A percentile compares a stretch with the other conserved stretches of the same genome.
These are phyloP conservation scores for Hyaena hyaena DNA, from an alignment of 2,113 vertebrate genomes.

Conservation along the genomic window DNA sequence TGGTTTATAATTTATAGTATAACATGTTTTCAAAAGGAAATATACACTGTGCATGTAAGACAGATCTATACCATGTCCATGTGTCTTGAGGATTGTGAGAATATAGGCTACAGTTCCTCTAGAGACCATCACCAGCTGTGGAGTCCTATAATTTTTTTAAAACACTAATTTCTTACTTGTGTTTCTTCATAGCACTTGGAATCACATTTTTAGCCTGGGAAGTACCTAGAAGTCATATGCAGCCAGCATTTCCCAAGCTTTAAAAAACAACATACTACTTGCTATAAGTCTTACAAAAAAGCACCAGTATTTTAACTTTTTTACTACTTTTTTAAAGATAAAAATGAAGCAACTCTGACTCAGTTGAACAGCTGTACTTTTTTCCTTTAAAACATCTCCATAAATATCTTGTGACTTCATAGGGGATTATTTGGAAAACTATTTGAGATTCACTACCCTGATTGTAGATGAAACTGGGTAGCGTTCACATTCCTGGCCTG, in stretches of 20 bases:
- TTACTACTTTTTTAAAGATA: background rate
- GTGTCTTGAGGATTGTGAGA: background rate
- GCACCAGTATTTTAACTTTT: background rate
- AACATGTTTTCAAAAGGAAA: slow-evolving; percentile 45
- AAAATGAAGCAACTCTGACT: background rate
- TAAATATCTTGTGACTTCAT: background rate
- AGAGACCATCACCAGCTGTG: background rate
- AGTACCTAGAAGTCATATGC: background rate
- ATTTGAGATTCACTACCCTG: background rate
- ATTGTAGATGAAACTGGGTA: slow-evolving; percentile 47
- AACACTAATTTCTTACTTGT: background rate
- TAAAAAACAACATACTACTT: background rate
- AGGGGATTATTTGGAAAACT: slow-evolving; percentile 39
- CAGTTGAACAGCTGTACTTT: background rate
- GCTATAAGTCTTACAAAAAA: slow-evolving; percentile 27
- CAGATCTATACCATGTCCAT: background rate
- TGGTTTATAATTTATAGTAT: background rate
- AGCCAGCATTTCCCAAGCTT: background rate
- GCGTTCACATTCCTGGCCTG: slow-evolving; percentile 1
- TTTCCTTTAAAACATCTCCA: slow-evolving; percentile 8
- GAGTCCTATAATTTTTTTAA: background rate
- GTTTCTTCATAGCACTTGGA: background rate
- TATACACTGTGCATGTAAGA: background rate
- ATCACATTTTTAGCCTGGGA: background rate
- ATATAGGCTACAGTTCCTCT: background rate